phyloP scores from a whole-genome alignment of 2,113 vertebrate species.

The Ardeotis arabs region DNA sequence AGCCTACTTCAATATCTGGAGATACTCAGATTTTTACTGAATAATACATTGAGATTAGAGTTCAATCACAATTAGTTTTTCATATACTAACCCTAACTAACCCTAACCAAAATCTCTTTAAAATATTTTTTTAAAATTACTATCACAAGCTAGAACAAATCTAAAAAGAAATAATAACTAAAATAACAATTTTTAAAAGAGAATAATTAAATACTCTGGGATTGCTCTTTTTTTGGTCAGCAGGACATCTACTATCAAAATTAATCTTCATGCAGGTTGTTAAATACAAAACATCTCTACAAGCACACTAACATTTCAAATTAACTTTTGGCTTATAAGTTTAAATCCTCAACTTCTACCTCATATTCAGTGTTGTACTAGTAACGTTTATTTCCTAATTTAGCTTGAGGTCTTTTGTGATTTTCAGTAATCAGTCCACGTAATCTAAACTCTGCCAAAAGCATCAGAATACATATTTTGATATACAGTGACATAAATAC shows the following conservation, averaged over 20 bases:
- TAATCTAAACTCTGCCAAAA: background rate
- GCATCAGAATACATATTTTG: background rate
- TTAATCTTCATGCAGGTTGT: background rate
- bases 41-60: background rate
- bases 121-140: background rate
- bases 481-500: background rate
- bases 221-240: background rate
- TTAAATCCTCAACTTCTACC: background rate
- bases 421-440: background rate
- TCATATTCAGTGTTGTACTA: background rate
- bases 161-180: background rate
- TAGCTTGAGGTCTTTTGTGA: background rate
- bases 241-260: background rate
- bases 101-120: background rate
- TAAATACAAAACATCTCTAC: background rate
- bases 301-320: background rate
- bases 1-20: background rate
- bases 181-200: background rate
- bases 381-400: background rate
- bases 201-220: background rate
- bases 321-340: background rate
- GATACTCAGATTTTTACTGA: background rate
- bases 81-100: background rate
- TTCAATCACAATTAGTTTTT: background rate
- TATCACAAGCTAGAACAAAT: background rate